Conservation (phyloP, 2,113 vertebrate genomes). For the Oostethus manadensis region DNA sequence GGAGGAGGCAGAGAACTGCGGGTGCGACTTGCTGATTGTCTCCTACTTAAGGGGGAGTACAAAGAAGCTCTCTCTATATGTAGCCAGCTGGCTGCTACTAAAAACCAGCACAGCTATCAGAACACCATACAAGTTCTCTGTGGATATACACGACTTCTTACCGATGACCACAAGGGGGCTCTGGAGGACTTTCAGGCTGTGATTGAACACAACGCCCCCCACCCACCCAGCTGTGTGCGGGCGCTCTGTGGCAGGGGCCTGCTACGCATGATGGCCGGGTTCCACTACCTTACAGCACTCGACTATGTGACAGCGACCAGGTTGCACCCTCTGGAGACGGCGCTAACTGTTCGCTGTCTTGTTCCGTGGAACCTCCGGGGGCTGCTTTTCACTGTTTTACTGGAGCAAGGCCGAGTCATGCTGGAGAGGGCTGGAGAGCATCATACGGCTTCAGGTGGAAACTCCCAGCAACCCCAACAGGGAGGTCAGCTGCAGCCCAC, state of each 20-base stretch:
- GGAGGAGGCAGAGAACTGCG: constrained; percentile 72
- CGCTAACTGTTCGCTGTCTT: constrained; percentile 80
- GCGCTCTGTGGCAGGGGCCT: constrained; percentile 90
- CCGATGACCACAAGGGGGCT: constrained; percentile 70
- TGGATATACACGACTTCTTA: constrained; percentile 82
- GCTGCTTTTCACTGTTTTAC: constrained; percentile 80
- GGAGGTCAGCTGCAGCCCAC: constrained; percentile 4
- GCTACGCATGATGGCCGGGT: constrained; percentile 77
- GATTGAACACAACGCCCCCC: constrained; percentile 79
- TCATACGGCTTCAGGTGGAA: constrained; percentile 10
- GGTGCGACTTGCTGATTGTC: constrained; percentile 82
- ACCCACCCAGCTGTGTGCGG: constrained; percentile 82
- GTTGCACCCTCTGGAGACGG: constrained; percentile 78
- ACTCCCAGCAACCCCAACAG: constrained; percentile 29
- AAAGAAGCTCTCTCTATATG: constrained; percentile 75
- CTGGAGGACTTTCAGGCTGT: constrained; percentile 85
- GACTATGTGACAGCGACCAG: constrained; percentile 88
- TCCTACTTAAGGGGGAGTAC: constrained; percentile 78
- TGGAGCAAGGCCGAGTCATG: constrained; percentile 85
- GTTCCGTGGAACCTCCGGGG: constrained; percentile 92
- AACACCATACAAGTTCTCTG: constrained; percentile 82
- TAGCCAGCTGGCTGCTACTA: constrained; percentile 71
- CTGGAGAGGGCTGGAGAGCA: constrained; percentile 67
- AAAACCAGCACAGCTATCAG: constrained; percentile 70
- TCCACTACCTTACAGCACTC: constrained; percentile 79